Percentiles rank a stretch among this genome's conserved stretches.
These are phyloP conservation scores for Drosophila ananassae DNA, from an alignment of 1,140 invertebrate species.

Conservation along the genomic window DNA sequence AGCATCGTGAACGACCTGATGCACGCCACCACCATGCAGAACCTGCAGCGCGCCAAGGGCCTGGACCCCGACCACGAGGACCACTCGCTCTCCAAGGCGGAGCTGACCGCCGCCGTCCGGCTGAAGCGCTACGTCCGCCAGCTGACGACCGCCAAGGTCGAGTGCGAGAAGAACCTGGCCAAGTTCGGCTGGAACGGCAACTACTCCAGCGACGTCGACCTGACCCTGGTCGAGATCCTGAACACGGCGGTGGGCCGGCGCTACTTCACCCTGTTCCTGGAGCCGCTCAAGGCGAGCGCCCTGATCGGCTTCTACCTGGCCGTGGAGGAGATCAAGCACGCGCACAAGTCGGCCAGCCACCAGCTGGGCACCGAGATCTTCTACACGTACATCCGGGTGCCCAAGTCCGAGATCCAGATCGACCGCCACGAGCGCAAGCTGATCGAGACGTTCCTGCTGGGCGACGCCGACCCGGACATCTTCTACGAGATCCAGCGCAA, in stretches of 20 bases:
- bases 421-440: conserved; percentile 87
- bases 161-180: conserved; percentile 92
- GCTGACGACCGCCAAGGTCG: conserved; percentile 92
- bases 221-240: conserved; percentile 88
- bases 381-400: conserved; percentile 93
- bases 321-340: conserved; percentile 92
- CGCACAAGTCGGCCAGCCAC: conserved; percentile 90
- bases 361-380: conserved; percentile 95
- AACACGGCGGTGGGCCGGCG: conserved; percentile 89
- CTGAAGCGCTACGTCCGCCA: conserved; percentile 92
- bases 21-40: conserved; percentile 96
- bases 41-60: conserved; percentile 91
- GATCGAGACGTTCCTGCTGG: conserved; percentile 94
- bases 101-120: conserved; percentile 89
- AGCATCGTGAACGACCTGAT: conserved; percentile 96
- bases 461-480: conserved; percentile 92
- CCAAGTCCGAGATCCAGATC: conserved; percentile 90
- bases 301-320: conserved; percentile 93
- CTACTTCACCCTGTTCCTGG: conserved; percentile 91
- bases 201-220: conserved; percentile 86
- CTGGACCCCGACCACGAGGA: conserved; percentile 90
- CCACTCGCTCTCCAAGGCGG: conserved; percentile 87
- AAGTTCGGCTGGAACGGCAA: conserved; percentile 91
- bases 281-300: conserved; percentile 91
- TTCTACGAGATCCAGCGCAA: conserved; percentile 94